Evolutionary conservation across 2,888 invertebrate genomes (phyloP).

Genomic region (Nezara viridula): DNA sequence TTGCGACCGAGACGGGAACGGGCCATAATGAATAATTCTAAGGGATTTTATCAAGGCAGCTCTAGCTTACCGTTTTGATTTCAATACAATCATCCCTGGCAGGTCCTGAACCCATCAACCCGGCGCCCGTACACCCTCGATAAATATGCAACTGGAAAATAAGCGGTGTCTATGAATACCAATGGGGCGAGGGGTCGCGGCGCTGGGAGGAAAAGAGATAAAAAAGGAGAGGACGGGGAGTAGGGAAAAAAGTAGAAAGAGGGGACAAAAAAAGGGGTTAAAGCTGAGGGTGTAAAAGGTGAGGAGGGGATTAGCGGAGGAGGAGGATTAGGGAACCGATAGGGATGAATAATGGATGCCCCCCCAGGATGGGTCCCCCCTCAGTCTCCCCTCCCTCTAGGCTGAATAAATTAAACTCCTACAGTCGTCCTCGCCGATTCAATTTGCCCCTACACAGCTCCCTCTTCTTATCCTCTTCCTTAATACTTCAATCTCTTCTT

Average conservation of each 20-base stretch:
- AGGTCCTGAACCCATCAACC: conserved; percentile 13
- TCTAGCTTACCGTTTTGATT: background rate
- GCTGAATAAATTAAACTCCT: conserved; percentile 54
- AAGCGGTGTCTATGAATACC: conserved; percentile 54
- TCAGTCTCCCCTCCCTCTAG: background rate
- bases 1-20: background rate
- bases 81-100: conserved; percentile 29
- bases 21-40: conserved; percentile 11
- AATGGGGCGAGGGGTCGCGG: background rate
- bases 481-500: conserved; percentile 49
- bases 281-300: conserved; percentile 50
- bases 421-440: conserved; percentile 44
- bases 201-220: conserved; percentile 1
- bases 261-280: conserved; percentile 58
- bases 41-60: conserved; percentile 16
- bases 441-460: conserved; percentile 52
- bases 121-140: conserved; percentile 30
- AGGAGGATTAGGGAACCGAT: conserved; percentile 52
- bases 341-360: conserved; percentile 48
- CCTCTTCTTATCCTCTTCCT: conserved; percentile 48
- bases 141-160: conserved; percentile 58
- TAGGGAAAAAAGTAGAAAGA: conserved; percentile 2
- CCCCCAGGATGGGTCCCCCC: background rate
- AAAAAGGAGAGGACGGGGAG: background rate
- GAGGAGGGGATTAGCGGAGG: conserved; percentile 54